Evolutionary conservation across 2,888 invertebrate genomes (phyloP).

Genomic region (Polydrusus pterygomalis): DNA sequence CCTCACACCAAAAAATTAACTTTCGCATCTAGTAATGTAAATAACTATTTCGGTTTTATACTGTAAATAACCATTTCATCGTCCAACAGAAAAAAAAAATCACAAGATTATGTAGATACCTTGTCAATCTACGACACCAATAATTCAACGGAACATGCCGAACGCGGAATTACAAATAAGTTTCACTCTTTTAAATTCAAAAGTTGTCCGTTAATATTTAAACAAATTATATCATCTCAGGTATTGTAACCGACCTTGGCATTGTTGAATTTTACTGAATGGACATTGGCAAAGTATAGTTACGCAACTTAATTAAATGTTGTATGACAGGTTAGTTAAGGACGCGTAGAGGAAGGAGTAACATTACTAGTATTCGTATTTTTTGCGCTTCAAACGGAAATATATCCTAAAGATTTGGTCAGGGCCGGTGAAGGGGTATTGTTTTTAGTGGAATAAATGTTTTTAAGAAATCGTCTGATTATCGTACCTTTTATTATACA

Average conservation of each 20-base stretch:
- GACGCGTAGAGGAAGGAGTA: not conserved
- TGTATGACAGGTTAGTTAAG: not conserved
- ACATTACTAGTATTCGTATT: not conserved
- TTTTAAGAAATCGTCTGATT: no score
- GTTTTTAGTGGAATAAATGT: no score
- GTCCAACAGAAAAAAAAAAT: not conserved
- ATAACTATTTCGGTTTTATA: no score
- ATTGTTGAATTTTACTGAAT: constrained; percentile 36
- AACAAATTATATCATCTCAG: constrained; percentile 12
- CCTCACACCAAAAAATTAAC: no score
- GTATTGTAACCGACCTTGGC: constrained; percentile 25
- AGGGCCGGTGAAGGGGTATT: no score
- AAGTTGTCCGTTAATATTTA: constrained; percentile 16
- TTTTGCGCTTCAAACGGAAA: no score
- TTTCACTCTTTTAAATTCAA: constrained; percentile 4
- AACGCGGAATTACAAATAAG: not conserved
- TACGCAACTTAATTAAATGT: constrained; percentile 21
- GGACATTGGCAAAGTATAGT: constrained; percentile 11
- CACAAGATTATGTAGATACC: not conserved
- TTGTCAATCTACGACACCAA: not conserved
- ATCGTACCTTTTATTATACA: no score
- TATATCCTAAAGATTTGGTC: no score
- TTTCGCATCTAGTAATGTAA: no score
- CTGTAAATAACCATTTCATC: not conserved
- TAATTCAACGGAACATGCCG: not conserved